These are phyloP conservation scores for Alviniconcha marisindica DNA, from an alignment of 1,140 invertebrate genomes.

Conservation along the genomic window DNA sequence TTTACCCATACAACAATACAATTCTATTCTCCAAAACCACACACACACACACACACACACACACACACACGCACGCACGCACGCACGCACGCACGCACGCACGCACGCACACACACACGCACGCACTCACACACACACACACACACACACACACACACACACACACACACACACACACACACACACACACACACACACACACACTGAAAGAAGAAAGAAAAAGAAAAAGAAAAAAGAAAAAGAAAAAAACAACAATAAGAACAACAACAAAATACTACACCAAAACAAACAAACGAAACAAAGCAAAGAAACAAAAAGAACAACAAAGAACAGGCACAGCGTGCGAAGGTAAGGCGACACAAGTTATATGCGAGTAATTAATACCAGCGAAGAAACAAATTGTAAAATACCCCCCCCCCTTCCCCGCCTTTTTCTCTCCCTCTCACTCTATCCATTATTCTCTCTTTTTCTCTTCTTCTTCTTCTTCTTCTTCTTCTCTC, in stretches of 20 bases:
- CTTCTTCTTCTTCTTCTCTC: not conserved
- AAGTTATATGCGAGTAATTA: no score
- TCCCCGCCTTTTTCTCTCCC: slow-evolving; percentile 18
- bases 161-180: slow-evolving; percentile 14
- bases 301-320: no score
- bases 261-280: no score
- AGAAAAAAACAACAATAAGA: not conserved
- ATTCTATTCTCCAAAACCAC: no score
- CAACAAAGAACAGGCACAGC: not conserved
- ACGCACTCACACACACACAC: slow-evolving; percentile 1
- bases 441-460: not conserved
- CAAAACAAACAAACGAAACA: no score
- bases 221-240: not conserved
- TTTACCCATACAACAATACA: not conserved
- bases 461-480: not conserved
- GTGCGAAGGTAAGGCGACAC: no score
- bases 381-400: no score
- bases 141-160: slow-evolving; percentile 18
- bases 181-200: slow-evolving; percentile 5
- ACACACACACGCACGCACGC: slow-evolving; percentile 11
- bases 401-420: no score
- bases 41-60: slow-evolving; percentile 4
- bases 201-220: not conserved
- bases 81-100: not conserved
- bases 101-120: slow-evolving; percentile 7